Conservation (phyloP, 2,113 vertebrate species). For the Procavia capensis region DNA sequence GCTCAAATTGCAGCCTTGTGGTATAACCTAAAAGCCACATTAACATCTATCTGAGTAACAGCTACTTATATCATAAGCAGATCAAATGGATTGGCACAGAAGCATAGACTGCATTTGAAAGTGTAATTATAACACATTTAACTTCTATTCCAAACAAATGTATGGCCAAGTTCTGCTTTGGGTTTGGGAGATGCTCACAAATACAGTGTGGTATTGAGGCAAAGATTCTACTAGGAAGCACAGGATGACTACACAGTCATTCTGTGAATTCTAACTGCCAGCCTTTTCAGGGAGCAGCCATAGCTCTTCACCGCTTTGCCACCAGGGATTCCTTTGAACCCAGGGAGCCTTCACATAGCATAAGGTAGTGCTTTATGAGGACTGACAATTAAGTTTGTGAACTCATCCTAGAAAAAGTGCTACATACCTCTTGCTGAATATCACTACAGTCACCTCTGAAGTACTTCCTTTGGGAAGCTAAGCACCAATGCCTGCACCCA, state of each 20-base stretch:
- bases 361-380: conserved; percentile 24
- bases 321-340: too few relatives aligned
- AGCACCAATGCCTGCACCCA: too few relatives aligned
- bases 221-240: conserved; percentile 43
- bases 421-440: too few relatives aligned
- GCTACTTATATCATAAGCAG: conserved; percentile 11
- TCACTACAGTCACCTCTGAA: too few relatives aligned
- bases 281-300: too few relatives aligned
- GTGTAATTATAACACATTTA: not conserved
- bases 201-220: not conserved
- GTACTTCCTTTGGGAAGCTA: too few relatives aligned
- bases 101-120: conserved; percentile 41
- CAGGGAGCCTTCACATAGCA: not conserved
- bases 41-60: not conserved
- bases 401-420: too few relatives aligned
- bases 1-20: not conserved
- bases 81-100: not conserved
- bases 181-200: conserved; percentile 18
- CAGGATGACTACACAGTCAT: not conserved
- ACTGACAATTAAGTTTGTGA: too few relatives aligned
- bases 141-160: conserved; percentile 5
- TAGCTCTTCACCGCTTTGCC: too few relatives aligned
- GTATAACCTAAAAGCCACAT: conserved; percentile 36
- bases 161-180: conserved; percentile 36
- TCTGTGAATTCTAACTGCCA: not conserved